Conservation (phyloP, 2,113 vertebrate genomes). For the Bujurquina vittata region DNA sequence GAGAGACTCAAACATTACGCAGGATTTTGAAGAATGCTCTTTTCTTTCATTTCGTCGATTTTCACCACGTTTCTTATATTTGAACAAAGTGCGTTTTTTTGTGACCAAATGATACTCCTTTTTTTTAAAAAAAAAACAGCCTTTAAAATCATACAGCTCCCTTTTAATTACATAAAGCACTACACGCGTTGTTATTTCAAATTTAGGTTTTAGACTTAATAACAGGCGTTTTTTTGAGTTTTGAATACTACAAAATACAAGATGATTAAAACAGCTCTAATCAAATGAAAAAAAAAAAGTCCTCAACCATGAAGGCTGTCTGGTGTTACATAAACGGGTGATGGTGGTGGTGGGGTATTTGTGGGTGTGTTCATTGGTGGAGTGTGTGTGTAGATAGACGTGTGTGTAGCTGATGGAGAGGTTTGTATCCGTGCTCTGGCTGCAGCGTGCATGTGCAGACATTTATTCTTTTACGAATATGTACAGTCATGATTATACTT, state of each 20-base stretch:
- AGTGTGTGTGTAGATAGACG: conserved; percentile 6
- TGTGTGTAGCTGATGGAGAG: neutral
- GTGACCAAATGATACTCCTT: neutral
- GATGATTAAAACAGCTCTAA: neutral
- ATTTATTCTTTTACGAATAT: neutral
- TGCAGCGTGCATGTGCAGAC: neutral
- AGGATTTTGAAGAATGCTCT: conserved; percentile 35
- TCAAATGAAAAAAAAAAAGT: neutral
- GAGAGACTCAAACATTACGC: conserved; percentile 37
- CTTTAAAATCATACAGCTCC: neutral
- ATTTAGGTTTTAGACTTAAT: neutral
- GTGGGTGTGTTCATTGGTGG: conserved; percentile 31
- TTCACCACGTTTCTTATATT: neutral
- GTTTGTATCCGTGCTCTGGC: neutral
- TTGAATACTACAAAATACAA: neutral
- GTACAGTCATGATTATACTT: neutral
- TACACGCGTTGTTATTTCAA: neutral
- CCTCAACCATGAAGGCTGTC: neutral
- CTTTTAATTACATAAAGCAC: neutral
- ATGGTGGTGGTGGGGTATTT: neutral
- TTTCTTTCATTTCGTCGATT: conserved; percentile 2
- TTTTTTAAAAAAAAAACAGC: too few species aligned
- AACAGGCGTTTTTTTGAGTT: neutral
- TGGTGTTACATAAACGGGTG: conserved; percentile 45
- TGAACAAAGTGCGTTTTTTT: neutral